A percentile compares a stretch with the other conserved stretches of the same genome.
Evolutionary conservation across 2,888 invertebrate species (phyloP).

Genomic region (Abrostola triplasia): DNA sequence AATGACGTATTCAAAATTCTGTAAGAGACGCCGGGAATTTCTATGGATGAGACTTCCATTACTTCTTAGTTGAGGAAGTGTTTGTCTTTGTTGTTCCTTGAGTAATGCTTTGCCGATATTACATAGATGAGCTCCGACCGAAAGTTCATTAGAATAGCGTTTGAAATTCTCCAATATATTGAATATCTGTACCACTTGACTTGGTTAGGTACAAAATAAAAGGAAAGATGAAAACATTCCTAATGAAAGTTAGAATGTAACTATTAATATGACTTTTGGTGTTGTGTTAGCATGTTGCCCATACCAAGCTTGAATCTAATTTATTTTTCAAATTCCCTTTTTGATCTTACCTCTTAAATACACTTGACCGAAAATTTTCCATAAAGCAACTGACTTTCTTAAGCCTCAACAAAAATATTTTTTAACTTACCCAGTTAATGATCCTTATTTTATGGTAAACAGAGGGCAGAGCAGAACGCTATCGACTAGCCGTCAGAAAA

Average conservation of each 20-base stretch:
- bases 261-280: no score
- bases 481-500: conserved; percentile 46
- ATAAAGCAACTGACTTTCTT: not conserved
- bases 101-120: not conserved
- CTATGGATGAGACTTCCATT: conserved; percentile 17
- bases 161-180: not conserved
- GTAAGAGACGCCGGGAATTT: conserved; percentile 28
- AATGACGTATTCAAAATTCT: conserved; percentile 52
- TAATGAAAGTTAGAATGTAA: no score
- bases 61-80: conserved; percentile 9
- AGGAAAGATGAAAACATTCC: no score
- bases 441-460: conserved; percentile 36
- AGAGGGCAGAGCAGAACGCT: conserved; percentile 32
- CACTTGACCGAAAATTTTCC: not conserved
- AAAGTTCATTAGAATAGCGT: not conserved
- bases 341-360: no score
- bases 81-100: conserved; percentile 6
- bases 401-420: not conserved
- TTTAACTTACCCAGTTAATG: conserved; percentile 33
- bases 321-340: no score
- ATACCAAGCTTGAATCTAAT: no score
- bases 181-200: no score
- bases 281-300: no score
- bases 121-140: no score
- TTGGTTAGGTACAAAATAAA: no score